These are phyloP conservation scores for Chymomyza caudatula DNA, from an alignment of 2,888 invertebrate species.

Conservation along the genomic window DNA sequence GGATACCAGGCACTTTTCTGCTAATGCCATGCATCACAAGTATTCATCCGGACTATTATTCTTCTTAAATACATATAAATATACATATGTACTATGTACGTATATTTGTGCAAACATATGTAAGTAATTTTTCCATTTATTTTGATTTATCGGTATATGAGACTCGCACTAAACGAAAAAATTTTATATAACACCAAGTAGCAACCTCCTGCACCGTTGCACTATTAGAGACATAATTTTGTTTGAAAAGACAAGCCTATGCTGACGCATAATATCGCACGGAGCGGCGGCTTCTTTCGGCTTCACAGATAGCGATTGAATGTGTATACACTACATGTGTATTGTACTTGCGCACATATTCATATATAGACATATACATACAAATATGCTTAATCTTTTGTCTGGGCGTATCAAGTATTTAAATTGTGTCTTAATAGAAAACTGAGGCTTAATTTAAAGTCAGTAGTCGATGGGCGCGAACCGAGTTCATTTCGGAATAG, in stretches of 20 bases:
- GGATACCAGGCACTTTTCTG: too few species aligned
- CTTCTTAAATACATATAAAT: too few species aligned
- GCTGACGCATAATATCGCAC: background rate
- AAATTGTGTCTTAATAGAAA: conserved; percentile 55
- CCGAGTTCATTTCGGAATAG: conserved; percentile 28
- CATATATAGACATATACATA: too few species aligned
- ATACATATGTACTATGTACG: too few species aligned
- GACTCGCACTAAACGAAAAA: too few species aligned
- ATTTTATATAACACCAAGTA: too few species aligned
- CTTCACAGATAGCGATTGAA: background rate
- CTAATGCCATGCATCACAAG: too few species aligned
- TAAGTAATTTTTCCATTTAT: too few species aligned
- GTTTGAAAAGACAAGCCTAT: background rate
- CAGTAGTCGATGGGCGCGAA: conserved; percentile 60
- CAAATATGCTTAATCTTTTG: background rate
- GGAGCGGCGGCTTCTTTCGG: background rate
- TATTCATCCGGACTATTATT: too few species aligned
- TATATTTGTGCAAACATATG: too few species aligned
- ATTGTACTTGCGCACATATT: background rate
- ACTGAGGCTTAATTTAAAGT: conserved; percentile 63
- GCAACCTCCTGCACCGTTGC: background rate
- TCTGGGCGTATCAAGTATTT: conserved; percentile 44
- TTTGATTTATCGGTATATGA: too few species aligned
- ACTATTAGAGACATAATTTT: background rate
- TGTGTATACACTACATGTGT: background rate